Evolutionary conservation across 2,888 invertebrate genomes (phyloP).

Genomic region (Eremobia ochroleuca): DNA sequence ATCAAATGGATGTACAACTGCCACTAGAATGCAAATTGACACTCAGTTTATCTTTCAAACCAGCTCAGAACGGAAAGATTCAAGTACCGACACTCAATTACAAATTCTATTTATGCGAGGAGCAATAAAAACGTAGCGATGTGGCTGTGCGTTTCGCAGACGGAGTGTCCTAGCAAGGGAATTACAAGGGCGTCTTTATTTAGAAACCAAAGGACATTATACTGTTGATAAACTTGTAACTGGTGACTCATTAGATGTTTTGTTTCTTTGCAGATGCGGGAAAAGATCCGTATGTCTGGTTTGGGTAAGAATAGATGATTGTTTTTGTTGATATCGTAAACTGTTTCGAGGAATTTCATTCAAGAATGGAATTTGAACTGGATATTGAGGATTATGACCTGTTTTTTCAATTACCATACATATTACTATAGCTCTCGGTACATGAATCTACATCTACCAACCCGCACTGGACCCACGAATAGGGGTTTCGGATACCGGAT

Average conservation of each 20-base stretch:
- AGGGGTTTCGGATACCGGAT: too few species aligned
- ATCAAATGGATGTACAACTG: constrained; percentile 14
- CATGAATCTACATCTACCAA: background rate
- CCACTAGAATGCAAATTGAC: constrained; percentile 44
- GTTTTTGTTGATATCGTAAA: constrained; percentile 36
- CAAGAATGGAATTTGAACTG: constrained; percentile 18
- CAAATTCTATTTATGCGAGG: constrained; percentile 40
- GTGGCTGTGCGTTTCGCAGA: constrained; percentile 34
- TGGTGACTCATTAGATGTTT: constrained; percentile 37
- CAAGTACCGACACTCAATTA: constrained; percentile 36
- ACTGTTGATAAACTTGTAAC: constrained; percentile 40
- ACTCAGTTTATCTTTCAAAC: constrained; percentile 45
- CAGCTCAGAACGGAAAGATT: constrained; percentile 37
- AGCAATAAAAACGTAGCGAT: constrained; percentile 47
- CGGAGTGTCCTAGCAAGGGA: constrained; percentile 51
- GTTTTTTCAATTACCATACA: background rate
- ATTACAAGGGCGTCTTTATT: constrained; percentile 58
- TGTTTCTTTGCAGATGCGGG: constrained; percentile 40
- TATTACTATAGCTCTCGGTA: background rate
- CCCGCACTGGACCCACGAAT: too few species aligned
- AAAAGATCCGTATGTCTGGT: constrained; percentile 29
- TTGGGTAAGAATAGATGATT: constrained; percentile 15
- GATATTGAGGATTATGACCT: background rate
- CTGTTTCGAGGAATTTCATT: constrained; percentile 25
- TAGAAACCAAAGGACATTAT: constrained; percentile 53